phyloP scores from a whole-genome alignment of 2,797 vertebrate genomes.

The Melanotaenia trifasciata region DNA sequence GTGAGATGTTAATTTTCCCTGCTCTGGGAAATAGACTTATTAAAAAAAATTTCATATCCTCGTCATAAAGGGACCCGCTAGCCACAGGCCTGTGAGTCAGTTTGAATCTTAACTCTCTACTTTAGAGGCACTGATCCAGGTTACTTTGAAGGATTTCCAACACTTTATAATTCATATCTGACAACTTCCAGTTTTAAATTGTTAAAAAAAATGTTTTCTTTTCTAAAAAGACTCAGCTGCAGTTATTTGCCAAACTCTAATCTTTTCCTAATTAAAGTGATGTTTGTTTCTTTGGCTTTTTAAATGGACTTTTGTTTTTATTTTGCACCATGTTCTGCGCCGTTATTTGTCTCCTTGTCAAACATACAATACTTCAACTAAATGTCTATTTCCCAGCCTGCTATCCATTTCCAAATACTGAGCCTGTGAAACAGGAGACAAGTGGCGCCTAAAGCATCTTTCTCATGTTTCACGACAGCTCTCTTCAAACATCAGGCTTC shows the following conservation, averaged over 20 bases:
- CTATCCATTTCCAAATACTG: slow-evolving; percentile 33
- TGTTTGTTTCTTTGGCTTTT: not conserved
- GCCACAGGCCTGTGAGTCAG: slow-evolving; percentile 39
- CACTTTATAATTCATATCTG: slow-evolving; percentile 31
- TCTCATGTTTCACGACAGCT: slow-evolving; percentile 32
- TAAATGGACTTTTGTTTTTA: slow-evolving; percentile 8
- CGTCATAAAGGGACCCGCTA: slow-evolving; percentile 66
- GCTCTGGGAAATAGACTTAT: slow-evolving; percentile 64
- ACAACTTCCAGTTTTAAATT: slow-evolving; percentile 18
- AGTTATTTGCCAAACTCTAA: not conserved
- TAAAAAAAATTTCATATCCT: slow-evolving; percentile 65
- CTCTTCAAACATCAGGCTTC: slow-evolving; percentile 40
- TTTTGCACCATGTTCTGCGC: slow-evolving; percentile 14
- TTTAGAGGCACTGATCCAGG: slow-evolving; percentile 26
- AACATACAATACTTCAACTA: slow-evolving; percentile 26
- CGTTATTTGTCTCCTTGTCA: slow-evolving; percentile 37
- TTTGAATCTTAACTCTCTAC: slow-evolving; percentile 44
- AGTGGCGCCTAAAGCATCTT: slow-evolving; percentile 45
- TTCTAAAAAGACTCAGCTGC: not conserved
- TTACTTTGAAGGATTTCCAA: slow-evolving; percentile 41
- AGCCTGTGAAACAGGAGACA: slow-evolving; percentile 42
- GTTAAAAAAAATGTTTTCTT: not conserved
- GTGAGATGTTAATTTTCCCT: slow-evolving; percentile 58
- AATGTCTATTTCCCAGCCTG: slow-evolving; percentile 43
- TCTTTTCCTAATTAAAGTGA: not conserved